phyloP scores from a whole-genome alignment of 2,113 vertebrate genomes.

The Haemorhous mexicanus region DNA sequence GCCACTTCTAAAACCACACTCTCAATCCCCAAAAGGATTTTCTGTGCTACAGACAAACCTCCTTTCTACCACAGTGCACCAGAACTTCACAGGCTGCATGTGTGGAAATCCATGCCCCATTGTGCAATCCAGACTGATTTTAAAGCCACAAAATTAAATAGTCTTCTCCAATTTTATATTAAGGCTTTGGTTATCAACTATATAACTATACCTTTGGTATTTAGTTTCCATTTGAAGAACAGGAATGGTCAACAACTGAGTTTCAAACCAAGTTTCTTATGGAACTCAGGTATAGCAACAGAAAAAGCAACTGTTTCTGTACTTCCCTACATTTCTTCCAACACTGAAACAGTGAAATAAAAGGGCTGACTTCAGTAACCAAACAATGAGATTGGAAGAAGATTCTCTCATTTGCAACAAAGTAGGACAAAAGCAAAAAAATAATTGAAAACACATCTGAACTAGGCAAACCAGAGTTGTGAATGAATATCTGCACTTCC shows the following conservation, averaged over 20 bases:
- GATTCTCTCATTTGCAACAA: not conserved
- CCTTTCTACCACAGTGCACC: not conserved
- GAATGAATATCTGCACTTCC: not conserved
- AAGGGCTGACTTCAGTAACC: not conserved
- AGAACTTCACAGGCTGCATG: accelerated
- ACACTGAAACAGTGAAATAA: not conserved
- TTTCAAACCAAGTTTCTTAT: not conserved
- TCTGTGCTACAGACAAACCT: not conserved
- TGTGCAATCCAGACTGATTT: not conserved
- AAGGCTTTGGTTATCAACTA: not conserved
- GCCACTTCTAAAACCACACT: not conserved
- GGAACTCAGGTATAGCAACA: not conserved
- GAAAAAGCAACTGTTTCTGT: not conserved
- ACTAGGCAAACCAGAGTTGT: not conserved
- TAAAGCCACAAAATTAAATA: not conserved
- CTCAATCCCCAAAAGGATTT: not conserved
- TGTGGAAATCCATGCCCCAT: not conserved
- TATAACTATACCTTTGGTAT: not conserved
- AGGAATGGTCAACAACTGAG: not conserved
- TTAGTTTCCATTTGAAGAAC: not conserved
- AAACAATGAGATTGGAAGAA: not conserved
- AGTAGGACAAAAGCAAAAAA: not conserved
- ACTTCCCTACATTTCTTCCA: not conserved
- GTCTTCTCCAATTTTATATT: not conserved
- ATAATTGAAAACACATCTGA: not conserved